A percentile compares a stretch with the other conserved stretches of the same genome.
Evolutionary conservation across 1,140 invertebrate species (phyloP).

Genomic region (Ceratosolen fusciceps): DNA sequence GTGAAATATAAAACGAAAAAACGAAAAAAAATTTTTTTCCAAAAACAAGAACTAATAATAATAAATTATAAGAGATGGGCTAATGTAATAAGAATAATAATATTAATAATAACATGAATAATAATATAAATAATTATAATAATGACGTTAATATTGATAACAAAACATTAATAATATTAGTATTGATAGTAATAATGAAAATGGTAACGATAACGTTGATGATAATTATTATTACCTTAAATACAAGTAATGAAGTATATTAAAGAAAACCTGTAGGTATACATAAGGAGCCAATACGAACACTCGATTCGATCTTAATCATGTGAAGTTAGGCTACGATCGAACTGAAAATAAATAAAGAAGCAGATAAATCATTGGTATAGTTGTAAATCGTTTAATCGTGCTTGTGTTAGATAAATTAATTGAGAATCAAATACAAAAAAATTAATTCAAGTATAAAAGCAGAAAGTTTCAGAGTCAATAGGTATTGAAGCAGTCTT

Average conservation of each 20-base stretch:
- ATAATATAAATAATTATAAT: conserved; percentile 4
- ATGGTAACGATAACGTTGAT: background rate
- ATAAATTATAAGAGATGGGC: background rate
- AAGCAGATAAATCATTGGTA: conserved; percentile 21
- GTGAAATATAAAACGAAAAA: conserved; percentile 41
- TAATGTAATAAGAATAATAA: conserved; percentile 10
- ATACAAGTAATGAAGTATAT: conserved; percentile 16
- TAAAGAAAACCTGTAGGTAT: background rate
- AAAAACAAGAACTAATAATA: background rate
- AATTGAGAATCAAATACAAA: conserved; percentile 22
- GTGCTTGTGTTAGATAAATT: conserved; percentile 49
- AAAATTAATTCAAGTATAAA: conserved; percentile 11
- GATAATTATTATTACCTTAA: conserved; percentile 17
- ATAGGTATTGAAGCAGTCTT: conserved; percentile 26
- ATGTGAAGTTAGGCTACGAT: conserved; percentile 36
- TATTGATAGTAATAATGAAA: background rate
- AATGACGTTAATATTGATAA: no score
- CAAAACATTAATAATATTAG: no score
- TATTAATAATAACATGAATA: conserved; percentile 6
- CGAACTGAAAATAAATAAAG: conserved; percentile 37
- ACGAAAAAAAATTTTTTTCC: conserved; percentile 39
- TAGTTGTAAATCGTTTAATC: conserved; percentile 46
- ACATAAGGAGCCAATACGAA: conserved; percentile 34
- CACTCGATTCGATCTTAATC: conserved; percentile 8
- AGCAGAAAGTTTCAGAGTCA: conserved; percentile 10